Evolutionary conservation across 2,888 invertebrate genomes (phyloP).

Genomic region (Desoria tigrina): DNA sequence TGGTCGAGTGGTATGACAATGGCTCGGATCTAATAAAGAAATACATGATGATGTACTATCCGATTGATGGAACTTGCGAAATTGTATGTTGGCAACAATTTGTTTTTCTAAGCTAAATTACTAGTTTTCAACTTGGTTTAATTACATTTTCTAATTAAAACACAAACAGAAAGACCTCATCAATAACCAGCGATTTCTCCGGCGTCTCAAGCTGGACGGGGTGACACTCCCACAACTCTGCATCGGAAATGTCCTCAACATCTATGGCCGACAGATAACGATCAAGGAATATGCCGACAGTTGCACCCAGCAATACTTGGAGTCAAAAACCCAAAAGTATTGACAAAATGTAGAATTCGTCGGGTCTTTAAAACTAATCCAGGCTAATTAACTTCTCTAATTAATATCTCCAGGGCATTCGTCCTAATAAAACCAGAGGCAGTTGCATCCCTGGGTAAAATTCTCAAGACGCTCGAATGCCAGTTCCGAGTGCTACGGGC

Average conservation of each 20-base stretch:
- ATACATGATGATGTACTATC: slow-evolving; percentile 76
- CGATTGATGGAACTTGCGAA: slow-evolving; percentile 76
- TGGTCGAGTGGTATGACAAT: slow-evolving; percentile 84
- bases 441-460: slow-evolving; percentile 70
- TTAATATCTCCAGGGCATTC: slow-evolving; percentile 66
- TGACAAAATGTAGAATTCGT: background rate
- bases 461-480: slow-evolving; percentile 68
- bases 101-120: too few species aligned
- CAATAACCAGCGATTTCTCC: slow-evolving; percentile 57
- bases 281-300: slow-evolving; percentile 59
- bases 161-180: slow-evolving; percentile 58
- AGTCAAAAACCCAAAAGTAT: slow-evolving; percentile 57
- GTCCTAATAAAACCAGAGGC: slow-evolving; percentile 75
- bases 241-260: slow-evolving; percentile 58
- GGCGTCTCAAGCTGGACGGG: slow-evolving; percentile 56
- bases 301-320: slow-evolving; percentile 56
- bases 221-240: slow-evolving; percentile 56
- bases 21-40: slow-evolving; percentile 72
- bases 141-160: slow-evolving; percentile 3
- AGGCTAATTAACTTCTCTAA: background rate
- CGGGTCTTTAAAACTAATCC: background rate
- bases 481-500: slow-evolving; percentile 67
- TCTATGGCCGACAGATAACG: slow-evolving; percentile 58
- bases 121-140: too few species aligned
- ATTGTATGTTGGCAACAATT: slow-evolving; percentile 63